Conservation (phyloP, 1,140 invertebrate species). For the Drosophila dunni region DNA sequence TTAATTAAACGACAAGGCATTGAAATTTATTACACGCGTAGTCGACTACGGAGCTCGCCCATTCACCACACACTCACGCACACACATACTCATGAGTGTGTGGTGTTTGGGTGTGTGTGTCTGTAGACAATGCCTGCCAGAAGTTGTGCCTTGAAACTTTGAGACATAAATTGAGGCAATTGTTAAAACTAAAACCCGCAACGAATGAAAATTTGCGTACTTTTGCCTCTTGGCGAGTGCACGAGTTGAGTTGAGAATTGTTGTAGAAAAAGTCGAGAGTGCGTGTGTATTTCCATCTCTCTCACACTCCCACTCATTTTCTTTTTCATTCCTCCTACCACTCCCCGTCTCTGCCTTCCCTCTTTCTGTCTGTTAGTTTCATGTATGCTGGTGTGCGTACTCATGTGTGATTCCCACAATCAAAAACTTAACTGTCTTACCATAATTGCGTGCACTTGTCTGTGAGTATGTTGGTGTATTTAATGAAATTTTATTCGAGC, state of each 20-base stretch:
- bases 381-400: constrained; percentile 60
- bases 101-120: neutral
- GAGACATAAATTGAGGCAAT: constrained; percentile 82
- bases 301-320: neutral
- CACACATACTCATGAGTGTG: constrained; percentile 6
- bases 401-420: constrained; percentile 83
- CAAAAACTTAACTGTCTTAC: constrained; percentile 82
- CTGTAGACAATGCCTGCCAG: constrained; percentile 41
- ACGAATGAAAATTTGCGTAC: constrained; percentile 72
- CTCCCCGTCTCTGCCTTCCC: constrained; percentile 6
- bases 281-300: constrained; percentile 4
- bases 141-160: constrained; percentile 73
- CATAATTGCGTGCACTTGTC: constrained; percentile 83
- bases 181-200: constrained; percentile 82
- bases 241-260: constrained; percentile 78
- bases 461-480: constrained; percentile 75
- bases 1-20: constrained; percentile 83
- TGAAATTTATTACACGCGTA: constrained; percentile 83
- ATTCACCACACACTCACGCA: constrained; percentile 12
- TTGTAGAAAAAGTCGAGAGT: constrained; percentile 51
- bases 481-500: constrained; percentile 81
- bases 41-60: constrained; percentile 48
- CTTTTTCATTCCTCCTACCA: neutral
- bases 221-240: constrained; percentile 47
- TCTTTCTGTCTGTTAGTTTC: constrained; percentile 25